Percentiles rank a stretch among this genome's conserved stretches.
phyloP scores from a whole-genome alignment of 2,113 vertebrate species.

The Isurus oxyrinchus region DNA sequence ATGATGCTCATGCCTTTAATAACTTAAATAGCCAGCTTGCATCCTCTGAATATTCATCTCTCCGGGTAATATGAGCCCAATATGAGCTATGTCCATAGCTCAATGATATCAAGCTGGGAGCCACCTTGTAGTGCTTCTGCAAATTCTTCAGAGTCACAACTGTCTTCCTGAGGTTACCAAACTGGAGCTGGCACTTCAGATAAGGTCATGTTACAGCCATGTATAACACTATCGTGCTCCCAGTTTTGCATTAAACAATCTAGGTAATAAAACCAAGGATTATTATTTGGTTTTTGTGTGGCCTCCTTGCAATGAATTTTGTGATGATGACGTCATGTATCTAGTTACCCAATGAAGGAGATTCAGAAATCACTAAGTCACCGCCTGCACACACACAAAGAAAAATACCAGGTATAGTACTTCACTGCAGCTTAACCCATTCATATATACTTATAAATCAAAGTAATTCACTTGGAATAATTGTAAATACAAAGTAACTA shows the following conservation, averaged over 20 bases:
- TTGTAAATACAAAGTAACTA: slow-evolving; percentile 40
- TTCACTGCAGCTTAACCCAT: background rate
- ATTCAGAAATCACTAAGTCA: background rate
- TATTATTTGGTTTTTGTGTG: background rate
- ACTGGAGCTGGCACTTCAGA: background rate
- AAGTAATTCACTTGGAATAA: slow-evolving; percentile 48
- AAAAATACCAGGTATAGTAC: background rate
- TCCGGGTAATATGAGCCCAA: background rate
- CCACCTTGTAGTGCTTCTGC: background rate
- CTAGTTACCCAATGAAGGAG: background rate
- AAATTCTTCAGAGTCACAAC: background rate
- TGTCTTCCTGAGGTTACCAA: background rate
- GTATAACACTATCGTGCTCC: background rate
- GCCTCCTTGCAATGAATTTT: background rate
- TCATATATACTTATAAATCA: slow-evolving; percentile 46
- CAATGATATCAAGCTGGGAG: background rate
- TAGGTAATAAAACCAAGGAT: background rate
- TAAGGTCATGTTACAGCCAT: background rate
- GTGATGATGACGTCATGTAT: background rate
- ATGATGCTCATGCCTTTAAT: background rate
- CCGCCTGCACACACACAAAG: background rate
- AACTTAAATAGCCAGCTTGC: background rate
- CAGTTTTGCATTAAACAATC: background rate
- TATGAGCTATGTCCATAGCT: background rate
- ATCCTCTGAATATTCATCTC: background rate